Conservation (phyloP, 2,888 invertebrate species). For the Pegoplata infirma region DNA sequence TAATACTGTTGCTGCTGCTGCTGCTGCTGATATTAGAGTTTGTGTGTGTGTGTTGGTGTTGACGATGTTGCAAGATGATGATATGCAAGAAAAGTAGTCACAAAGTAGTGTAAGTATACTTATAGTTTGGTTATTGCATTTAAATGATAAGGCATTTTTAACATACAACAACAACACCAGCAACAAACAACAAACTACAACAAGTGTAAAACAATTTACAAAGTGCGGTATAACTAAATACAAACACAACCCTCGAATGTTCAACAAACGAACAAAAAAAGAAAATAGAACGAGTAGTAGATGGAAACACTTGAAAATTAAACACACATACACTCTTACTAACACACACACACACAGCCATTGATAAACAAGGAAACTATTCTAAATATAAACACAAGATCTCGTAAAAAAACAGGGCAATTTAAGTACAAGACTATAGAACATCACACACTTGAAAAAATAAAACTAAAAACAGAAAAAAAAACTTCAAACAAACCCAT, state of each 20-base stretch:
- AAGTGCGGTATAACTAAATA: conserved; percentile 44
- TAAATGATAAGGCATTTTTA: conserved; percentile 61
- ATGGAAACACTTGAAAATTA: conserved; percentile 39
- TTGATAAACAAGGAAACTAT: conserved; percentile 46
- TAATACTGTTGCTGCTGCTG: conserved; percentile 29
- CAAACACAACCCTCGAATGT: conserved; percentile 9
- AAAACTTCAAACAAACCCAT: conserved; percentile 44
- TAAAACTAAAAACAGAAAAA: too few species aligned
- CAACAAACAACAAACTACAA: too few species aligned
- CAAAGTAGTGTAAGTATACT: conserved; percentile 57
- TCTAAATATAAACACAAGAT: conserved; percentile 46
- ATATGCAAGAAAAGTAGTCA: conserved; percentile 60
- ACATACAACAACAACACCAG: conserved; percentile 39
- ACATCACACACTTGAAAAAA: neutral
- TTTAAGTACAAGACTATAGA: conserved; percentile 38
- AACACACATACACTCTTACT: neutral
- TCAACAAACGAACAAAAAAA: conserved; percentile 3
- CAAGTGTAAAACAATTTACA: conserved; percentile 61
- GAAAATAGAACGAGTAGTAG: conserved; percentile 44
- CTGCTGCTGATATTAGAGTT: neutral
- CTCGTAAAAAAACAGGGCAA: conserved; percentile 50
- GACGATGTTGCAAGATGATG: conserved; percentile 41
- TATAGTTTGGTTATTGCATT: conserved; percentile 63
- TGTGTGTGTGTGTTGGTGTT: neutral
- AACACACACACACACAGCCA: neutral